Evolutionary conservation across 2,888 invertebrate species (phyloP), one percentile per base, ranked within the genome.

Genomic region (Athripsodes cinereus): DNA sequence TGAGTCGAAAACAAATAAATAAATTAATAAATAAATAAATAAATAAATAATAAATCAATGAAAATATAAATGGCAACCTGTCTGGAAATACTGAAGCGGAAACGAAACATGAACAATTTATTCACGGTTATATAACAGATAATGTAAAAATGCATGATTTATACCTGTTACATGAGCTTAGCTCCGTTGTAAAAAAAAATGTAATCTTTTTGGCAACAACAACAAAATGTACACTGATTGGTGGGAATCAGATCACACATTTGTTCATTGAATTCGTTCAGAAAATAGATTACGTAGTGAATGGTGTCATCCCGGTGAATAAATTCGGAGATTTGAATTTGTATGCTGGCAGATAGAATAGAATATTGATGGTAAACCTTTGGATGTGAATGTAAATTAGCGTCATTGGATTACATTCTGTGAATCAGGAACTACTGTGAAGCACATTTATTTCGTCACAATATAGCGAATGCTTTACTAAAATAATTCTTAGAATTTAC

Each of bases 261-360:
- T 40, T 40, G 40, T 40, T 40, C 40, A 16, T 40, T 13, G 40
- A 40, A 40, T 13, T 2, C 3, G 16, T 40, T 16, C 40, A 16
- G 40, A 40, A 13, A 40, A 40, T 40, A 40, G 40, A 40, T 40
- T n/a, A 40, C 13, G 40, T 40, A n/a, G 40, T 40, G 16, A 8
- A 16, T 40, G 48, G 48, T 18, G 21, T 48, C 48, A 48, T 19
- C 48, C 48, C 6, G 20, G 18, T 21, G 21, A 20, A 48, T 48
- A 18, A 48, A 48, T 48, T 48, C 20, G 19, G 48, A 21, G 48
- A 48, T 48, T 48, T 48, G 48, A 48, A 48, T 48, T 48, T 19
- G 48, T 20, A 13, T 19, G 48, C 20, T 6, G 13, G 13, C 20
- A 48, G 19, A 48, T 53, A 31, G 2, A 13, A 40, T 40, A 40